Percentiles rank a stretch among this genome's conserved stretches.
phyloP scores from a whole-genome alignment of 2,797 vertebrate species.

The Galagoides demidoff region DNA sequence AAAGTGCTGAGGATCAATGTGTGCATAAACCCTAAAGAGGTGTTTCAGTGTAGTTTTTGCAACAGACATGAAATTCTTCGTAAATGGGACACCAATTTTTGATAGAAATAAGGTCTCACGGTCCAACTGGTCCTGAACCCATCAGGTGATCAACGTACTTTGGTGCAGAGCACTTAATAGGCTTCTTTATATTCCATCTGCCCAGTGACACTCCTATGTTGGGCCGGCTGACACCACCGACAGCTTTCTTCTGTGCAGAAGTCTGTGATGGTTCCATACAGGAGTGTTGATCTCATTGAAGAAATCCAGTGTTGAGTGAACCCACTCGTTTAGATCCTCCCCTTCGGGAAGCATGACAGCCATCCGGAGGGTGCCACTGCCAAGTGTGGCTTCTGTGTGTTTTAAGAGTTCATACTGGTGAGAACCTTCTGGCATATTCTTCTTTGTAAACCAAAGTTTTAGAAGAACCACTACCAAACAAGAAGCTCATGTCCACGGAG shows the following conservation, averaged over 20 bases:
- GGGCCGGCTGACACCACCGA: conserved; percentile 97
- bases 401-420: conserved; percentile 99
- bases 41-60: conserved; percentile 99
- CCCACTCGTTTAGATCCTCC: conserved; percentile 98
- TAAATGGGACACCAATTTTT: conserved; percentile 98
- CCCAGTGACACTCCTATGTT: conserved; percentile 99
- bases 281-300: conserved; percentile 99
- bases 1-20: conserved; percentile 99
- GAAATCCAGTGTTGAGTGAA: conserved; percentile 98
- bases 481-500: no score
- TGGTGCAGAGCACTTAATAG: conserved; percentile 98
- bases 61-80: conserved; percentile 98
- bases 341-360: conserved; percentile 98
- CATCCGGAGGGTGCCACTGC: conserved; percentile 98
- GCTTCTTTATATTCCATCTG: conserved; percentile 99
- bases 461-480: conserved; percentile 87
- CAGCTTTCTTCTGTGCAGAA: conserved; percentile 98
- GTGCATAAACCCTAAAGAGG: conserved; percentile 97
- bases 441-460: conserved; percentile 99
- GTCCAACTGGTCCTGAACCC: conserved; percentile 99
- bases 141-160: conserved; percentile 99
- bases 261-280: conserved; percentile 98
- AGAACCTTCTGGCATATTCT: conserved; percentile 98
- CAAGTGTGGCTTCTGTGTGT: conserved; percentile 97
- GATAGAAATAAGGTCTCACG: conserved; percentile 98